A percentile compares a stretch with the other conserved stretches of the same genome.
Evolutionary conservation across 1,140 invertebrate genomes (phyloP).

Genomic region (Mylabris phalerata): DNA sequence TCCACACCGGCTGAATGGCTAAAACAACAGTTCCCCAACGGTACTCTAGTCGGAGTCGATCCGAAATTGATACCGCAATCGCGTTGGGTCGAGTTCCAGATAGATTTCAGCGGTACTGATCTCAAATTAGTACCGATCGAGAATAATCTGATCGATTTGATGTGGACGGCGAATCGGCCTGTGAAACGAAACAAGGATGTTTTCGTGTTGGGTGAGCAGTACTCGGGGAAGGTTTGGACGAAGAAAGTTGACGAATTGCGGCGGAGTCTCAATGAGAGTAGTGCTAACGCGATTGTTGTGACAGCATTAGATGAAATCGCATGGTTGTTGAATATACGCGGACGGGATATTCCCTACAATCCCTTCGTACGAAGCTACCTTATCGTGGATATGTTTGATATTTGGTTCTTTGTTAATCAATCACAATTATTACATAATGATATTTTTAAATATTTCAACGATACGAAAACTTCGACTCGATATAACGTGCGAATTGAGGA

Average conservation of each 20-base stretch:
- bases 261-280: constrained; percentile 54
- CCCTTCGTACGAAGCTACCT: constrained; percentile 74
- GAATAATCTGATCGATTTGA: constrained; percentile 71
- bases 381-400: constrained; percentile 50
- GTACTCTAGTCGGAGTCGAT: constrained; percentile 73
- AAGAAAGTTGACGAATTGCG: constrained; percentile 66
- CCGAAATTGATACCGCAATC: constrained; percentile 61
- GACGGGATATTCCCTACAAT: constrained; percentile 80
- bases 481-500: neutral
- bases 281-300: constrained; percentile 72
- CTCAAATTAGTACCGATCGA: constrained; percentile 57
- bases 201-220: constrained; percentile 30
- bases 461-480: neutral
- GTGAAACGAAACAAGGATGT: constrained; percentile 42
- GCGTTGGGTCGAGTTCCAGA: constrained; percentile 49
- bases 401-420: constrained; percentile 58
- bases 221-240: constrained; percentile 57
- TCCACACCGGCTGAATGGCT: constrained; percentile 58
- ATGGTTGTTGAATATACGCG: constrained; percentile 93
- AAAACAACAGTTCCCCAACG: constrained; percentile 54
- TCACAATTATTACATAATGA: constrained; percentile 30
- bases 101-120: constrained; percentile 50
- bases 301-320: constrained; percentile 89
- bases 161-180: constrained; percentile 67
- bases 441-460: constrained; percentile 1